Conservation (phyloP, 2,888 invertebrate species). For the Melikaiella ostensackeni region DNA sequence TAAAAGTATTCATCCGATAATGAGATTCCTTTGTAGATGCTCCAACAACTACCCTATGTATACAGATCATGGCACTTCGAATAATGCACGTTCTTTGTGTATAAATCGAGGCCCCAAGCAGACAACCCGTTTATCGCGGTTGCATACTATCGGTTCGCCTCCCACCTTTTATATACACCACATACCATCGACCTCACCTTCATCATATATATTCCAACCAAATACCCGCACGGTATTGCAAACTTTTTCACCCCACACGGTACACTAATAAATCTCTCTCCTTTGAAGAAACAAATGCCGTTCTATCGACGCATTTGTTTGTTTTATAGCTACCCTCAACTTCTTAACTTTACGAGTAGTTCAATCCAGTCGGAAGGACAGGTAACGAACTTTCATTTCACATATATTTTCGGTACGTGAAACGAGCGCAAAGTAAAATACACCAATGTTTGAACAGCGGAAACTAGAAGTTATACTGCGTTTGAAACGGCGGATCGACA, state of each 20-base stretch:
- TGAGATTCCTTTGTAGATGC: not conserved
- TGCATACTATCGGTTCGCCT: constrained; percentile 39
- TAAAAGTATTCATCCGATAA: not conserved
- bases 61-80: not conserved
- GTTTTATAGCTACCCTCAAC: constrained; percentile 51
- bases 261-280: constrained; percentile 43
- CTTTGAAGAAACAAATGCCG: constrained; percentile 42
- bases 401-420: not conserved
- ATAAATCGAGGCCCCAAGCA: constrained; percentile 21
- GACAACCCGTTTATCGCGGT: constrained; percentile 40
- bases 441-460: not conserved
- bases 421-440: not conserved
- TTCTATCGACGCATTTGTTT: constrained; percentile 61
- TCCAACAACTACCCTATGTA: not conserved
- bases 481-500: not conserved
- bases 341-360: constrained; percentile 62
- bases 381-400: not conserved
- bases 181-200: constrained; percentile 9
- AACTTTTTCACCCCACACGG: constrained; percentile 40
- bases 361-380: no score
- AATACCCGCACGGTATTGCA: constrained; percentile 33
- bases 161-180: constrained; percentile 19
- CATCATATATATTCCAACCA: constrained; percentile 18
- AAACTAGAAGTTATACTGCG: not conserved
- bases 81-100: not conserved